A percentile compares a stretch with the other conserved stretches of the same genome.
Conservation (phyloP, 2,888 invertebrate species). For the Gymnosoma rotundatum region DNA sequence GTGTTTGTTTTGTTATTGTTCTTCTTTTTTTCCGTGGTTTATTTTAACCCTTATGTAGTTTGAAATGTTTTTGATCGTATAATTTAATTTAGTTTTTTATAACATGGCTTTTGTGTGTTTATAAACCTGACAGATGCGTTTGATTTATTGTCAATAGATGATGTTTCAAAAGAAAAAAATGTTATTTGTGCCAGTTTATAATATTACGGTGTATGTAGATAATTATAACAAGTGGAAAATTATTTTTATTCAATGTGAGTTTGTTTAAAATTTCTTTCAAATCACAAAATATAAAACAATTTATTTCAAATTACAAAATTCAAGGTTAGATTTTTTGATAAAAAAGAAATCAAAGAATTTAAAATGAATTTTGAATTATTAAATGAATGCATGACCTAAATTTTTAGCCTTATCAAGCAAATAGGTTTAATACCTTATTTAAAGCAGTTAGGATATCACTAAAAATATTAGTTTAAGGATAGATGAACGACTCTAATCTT, state of each 20-base stretch:
- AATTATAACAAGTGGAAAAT: slow-evolving; percentile 62
- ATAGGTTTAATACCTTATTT: too few relatives aligned
- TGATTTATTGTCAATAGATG: slow-evolving; percentile 66
- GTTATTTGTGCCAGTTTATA: neutral
- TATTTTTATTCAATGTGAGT: slow-evolving; percentile 43
- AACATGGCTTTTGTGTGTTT: slow-evolving; percentile 28
- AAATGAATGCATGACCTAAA: too few relatives aligned
- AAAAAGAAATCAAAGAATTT: too few relatives aligned
- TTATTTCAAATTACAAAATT: too few relatives aligned
- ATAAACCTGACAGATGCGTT: slow-evolving; percentile 63
- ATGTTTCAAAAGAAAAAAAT: slow-evolving; percentile 37
- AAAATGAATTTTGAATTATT: too few relatives aligned
- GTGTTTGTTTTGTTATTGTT: neutral
- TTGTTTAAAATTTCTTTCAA: neutral
- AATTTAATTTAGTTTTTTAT: slow-evolving; percentile 39
- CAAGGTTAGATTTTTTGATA: too few relatives aligned
- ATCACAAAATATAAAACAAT: too few relatives aligned
- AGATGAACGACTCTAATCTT: too few relatives aligned
- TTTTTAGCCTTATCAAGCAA: too few relatives aligned
- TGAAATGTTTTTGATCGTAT: slow-evolving; percentile 32
- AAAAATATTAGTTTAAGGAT: too few relatives aligned
- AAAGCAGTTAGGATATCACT: too few relatives aligned
- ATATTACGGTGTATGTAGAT: slow-evolving; percentile 9
- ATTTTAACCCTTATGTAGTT: slow-evolving; percentile 57
- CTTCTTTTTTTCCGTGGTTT: neutral